A percentile compares a stretch with the other conserved stretches of the same genome.
Conservation (phyloP, 2,113 vertebrate species). For the Verasper variegatus region DNA sequence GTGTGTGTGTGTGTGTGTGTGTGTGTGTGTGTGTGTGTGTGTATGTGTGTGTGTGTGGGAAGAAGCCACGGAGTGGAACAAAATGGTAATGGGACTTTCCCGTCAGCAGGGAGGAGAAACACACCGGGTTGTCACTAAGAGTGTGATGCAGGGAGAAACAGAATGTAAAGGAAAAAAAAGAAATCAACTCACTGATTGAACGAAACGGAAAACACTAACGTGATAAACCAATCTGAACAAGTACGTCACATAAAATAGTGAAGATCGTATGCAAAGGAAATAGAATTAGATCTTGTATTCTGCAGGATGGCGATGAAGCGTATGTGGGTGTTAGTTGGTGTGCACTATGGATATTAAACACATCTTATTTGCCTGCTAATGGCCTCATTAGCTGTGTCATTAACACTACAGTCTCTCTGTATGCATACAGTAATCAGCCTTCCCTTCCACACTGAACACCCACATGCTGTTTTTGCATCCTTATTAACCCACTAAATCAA, state of each 20-base stretch:
- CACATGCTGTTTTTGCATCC: not conserved
- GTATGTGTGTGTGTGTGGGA: not conserved
- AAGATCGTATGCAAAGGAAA: not conserved
- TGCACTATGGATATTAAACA: not conserved
- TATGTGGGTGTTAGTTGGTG: not conserved
- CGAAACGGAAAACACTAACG: not conserved
- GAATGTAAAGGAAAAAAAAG: not conserved
- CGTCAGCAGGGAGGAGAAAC: not conserved
- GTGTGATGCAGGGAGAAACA: constrained; percentile 4
- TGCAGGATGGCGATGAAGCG: not conserved
- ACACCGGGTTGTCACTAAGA: not conserved
- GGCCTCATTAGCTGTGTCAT: constrained; percentile 22
- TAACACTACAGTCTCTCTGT: not conserved
- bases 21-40: too few relatives aligned
- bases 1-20: too few relatives aligned
- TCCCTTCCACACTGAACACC: not conserved
- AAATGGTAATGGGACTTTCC: not conserved
- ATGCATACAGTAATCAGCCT: not conserved
- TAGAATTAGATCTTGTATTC: not conserved
- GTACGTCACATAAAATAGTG: not conserved
- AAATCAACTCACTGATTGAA: not conserved
- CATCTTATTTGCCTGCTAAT: constrained; percentile 14
- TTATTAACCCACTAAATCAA: constrained; percentile 6
- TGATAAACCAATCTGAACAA: not conserved
- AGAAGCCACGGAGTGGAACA: not conserved